Percentiles rank a stretch among this genome's conserved stretches.
Conservation (phyloP, 2,113 vertebrate species). For the Micromys minutus region DNA sequence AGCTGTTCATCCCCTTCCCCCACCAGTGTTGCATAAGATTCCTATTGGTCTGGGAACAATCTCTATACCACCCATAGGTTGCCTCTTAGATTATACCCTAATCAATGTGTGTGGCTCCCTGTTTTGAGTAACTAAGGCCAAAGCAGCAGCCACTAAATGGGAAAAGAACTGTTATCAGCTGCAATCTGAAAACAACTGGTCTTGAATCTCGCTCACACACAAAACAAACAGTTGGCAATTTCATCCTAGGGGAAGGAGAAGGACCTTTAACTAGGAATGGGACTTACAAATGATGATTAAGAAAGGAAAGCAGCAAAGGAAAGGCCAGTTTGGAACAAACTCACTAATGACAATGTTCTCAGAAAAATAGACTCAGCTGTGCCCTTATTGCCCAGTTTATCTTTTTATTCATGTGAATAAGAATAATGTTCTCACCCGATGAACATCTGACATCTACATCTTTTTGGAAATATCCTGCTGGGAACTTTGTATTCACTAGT, state of each 20-base stretch:
- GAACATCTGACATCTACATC: background rate
- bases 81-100: conserved; percentile 11
- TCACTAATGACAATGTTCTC: conserved; percentile 21
- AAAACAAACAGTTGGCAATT: conserved; percentile 39
- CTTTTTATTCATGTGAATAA: background rate
- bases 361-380: conserved; percentile 2
- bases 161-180: conserved; percentile 32
- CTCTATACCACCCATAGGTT: conserved; percentile 30
- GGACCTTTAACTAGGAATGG: conserved; percentile 29
- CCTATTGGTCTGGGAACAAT: background rate
- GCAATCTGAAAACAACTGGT: conserved; percentile 9
- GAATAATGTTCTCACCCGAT: background rate
- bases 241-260: background rate
- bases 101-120: background rate
- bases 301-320: background rate
- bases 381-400: background rate
- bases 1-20: conserved; percentile 13
- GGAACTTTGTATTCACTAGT: conserved; percentile 10
- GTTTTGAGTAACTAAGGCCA: conserved; percentile 36
- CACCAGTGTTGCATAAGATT: background rate
- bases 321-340: conserved; percentile 36
- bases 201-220: background rate
- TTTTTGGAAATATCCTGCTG: conserved; percentile 44
- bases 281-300: background rate
- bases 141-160: conserved; percentile 10